Evolutionary conservation across 2,888 invertebrate genomes (phyloP), one percentile per base, ranked within the genome.

Genomic region (Lithodes maja): DNA sequence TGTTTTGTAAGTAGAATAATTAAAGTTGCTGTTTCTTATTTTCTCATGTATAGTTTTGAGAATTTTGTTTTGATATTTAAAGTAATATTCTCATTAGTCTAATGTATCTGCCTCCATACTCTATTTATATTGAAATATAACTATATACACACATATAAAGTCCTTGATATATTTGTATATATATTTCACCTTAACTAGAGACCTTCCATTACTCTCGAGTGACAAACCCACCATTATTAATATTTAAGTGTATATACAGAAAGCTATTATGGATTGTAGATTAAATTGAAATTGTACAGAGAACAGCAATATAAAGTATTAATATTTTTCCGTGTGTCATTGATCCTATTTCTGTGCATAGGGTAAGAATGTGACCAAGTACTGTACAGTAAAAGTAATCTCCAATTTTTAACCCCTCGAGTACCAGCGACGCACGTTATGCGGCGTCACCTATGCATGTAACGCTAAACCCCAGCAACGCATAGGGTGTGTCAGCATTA

Each of bases 221-320:
- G 7, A 52, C 78, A 78, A 52, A 33, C 78, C 50, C 12, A 33
- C 52, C 7, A 52, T 49, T 49, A 78, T 50, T 49, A 9, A 50
- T 78, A 17, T 78, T 52, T 78, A 52, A 7, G 17, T 78, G 33
- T 33, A 49, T 7, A 33, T 49, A 49, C 33, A 9, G 50, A 12
- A 78, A 12, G 52, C 52, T 78, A 50, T 78, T 3, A 50, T 5
- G 9, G 7, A 52, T 7, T 78, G 12, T 78, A 52, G 78, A 52
- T 49, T 52, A 78, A 78, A 33, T 5, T 33, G 12, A 52, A 78
- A 3, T 49, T 78, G 78, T 78, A 78, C 71, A 71, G 71, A 71
- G 71, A 71, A 80, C 52, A 80, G 61, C 49, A 61, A 68, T 82
- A 69, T 82, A 50, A 61, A 7, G 55, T 17, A 33, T 3, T 53